phyloP scores from a whole-genome alignment of 1,140 invertebrate species.

The Heterodera carotae region DNA sequence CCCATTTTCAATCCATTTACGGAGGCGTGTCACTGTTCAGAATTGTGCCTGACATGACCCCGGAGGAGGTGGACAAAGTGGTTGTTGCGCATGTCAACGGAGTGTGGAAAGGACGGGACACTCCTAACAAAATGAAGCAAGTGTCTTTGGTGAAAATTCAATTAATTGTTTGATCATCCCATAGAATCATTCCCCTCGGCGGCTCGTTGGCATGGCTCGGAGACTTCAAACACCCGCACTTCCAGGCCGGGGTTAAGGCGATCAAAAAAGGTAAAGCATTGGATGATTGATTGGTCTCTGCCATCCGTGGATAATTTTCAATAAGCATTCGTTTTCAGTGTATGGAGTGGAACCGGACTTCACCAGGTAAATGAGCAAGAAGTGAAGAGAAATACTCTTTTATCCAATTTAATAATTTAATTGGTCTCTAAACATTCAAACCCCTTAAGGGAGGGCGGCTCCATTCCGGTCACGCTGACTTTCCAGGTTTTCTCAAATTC shows the following conservation, averaged over 20 bases:
- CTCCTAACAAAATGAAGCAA: slow-evolving; percentile 47
- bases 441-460: slow-evolving; percentile 85
- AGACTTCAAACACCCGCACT: slow-evolving; percentile 87
- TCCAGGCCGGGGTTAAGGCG: slow-evolving; percentile 81
- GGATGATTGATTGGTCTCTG: background rate
- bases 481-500: slow-evolving; percentile 71
- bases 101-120: slow-evolving; percentile 37
- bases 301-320: too few relatives aligned
- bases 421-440: too few relatives aligned
- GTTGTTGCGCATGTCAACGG: slow-evolving; percentile 40
- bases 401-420: background rate
- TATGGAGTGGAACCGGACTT: slow-evolving; percentile 89
- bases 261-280: slow-evolving; percentile 73
- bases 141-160: background rate
- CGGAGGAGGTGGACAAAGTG: slow-evolving; percentile 65
- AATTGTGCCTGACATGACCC: slow-evolving; percentile 70
- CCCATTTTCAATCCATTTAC: background rate
- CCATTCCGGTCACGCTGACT: slow-evolving; percentile 90
- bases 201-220: slow-evolving; percentile 87
- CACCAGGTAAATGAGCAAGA: slow-evolving; percentile 68
- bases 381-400: background rate
- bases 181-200: slow-evolving; percentile 71
- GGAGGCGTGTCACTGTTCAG: slow-evolving; percentile 37
- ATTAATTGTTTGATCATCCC: background rate
- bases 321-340: too few relatives aligned